Evolutionary conservation across 2,113 vertebrate species (phyloP).

Genomic region (Acrocephalus arundinaceus): DNA sequence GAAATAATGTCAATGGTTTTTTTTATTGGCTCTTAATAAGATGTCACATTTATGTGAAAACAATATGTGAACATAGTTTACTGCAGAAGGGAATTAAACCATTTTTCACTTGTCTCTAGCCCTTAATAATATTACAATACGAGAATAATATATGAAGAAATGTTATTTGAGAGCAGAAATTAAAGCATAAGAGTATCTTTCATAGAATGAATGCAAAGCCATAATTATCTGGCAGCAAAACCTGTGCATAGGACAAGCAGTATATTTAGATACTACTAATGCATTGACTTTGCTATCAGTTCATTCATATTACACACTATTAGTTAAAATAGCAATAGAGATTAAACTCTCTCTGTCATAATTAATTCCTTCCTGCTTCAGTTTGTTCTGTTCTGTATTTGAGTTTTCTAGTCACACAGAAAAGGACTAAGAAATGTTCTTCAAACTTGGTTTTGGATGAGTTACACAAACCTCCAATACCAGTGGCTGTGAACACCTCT

Average conservation of each 20-base stretch:
- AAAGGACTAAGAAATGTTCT: neutral
- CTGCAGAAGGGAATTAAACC: neutral
- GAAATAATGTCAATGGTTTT: conserved; percentile 8
- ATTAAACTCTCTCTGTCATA: neutral
- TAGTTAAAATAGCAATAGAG: neutral
- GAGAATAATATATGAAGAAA: neutral
- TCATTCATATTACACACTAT: neutral
- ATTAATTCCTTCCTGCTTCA: neutral
- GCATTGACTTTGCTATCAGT: neutral
- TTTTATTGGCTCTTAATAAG: conserved; percentile 12
- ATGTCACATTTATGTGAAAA: neutral
- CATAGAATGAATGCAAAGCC: neutral
- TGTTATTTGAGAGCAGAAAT: neutral
- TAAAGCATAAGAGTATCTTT: neutral
- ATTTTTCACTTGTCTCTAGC: conserved; percentile 27
- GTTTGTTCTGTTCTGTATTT: neutral
- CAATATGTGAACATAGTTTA: neutral
- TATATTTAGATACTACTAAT: neutral
- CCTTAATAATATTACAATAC: conserved; percentile 24
- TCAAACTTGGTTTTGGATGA: neutral
- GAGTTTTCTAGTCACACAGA: neutral
- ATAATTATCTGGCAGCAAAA: neutral
- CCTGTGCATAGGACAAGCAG: neutral
- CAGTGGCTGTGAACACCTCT: neutral
- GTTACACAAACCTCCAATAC: neutral